A percentile compares a stretch with the other conserved stretches of the same genome.
phyloP scores from a whole-genome alignment of 2,797 vertebrate genomes.

The Numenius phaeopus region DNA sequence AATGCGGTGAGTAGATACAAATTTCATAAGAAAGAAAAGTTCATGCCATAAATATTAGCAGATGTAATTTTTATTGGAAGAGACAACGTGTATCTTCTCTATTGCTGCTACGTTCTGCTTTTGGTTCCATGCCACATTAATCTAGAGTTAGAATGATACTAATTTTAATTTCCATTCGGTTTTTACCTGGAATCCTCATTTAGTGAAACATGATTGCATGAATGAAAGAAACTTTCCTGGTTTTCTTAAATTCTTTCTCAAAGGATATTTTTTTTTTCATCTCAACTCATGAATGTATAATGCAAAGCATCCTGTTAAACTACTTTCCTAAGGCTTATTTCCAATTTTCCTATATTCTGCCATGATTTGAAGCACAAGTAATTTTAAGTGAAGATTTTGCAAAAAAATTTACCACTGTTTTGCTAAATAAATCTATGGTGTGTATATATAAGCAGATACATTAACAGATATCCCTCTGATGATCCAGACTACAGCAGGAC shows the following conservation, averaged over 20 bases:
- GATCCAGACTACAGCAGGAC: background rate
- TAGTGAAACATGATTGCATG: background rate
- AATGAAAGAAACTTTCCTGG: background rate
- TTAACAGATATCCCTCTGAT: background rate
- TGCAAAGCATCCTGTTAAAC: background rate
- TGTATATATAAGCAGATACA: background rate
- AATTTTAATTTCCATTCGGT: background rate
- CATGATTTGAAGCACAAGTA: background rate
- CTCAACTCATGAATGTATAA: background rate
- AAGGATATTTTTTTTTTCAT: background rate
- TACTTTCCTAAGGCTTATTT: background rate
- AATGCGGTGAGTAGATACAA: background rate
- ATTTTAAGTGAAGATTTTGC: background rate
- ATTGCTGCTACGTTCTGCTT: background rate
- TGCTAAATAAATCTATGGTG: background rate
- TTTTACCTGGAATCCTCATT: background rate
- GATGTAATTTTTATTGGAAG: background rate
- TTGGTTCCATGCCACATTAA: background rate
- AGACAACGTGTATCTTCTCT: background rate
- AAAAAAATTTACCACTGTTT: background rate
- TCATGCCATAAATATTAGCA: background rate
- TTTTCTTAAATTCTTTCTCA: background rate
- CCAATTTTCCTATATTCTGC: background rate
- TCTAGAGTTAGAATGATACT: background rate
- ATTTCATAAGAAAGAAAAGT: background rate